Percentiles rank a stretch among this genome's conserved stretches.
These are phyloP conservation scores for Meriones psammophilus DNA, from an alignment of 2,797 vertebrate genomes.

Conservation along the genomic window DNA sequence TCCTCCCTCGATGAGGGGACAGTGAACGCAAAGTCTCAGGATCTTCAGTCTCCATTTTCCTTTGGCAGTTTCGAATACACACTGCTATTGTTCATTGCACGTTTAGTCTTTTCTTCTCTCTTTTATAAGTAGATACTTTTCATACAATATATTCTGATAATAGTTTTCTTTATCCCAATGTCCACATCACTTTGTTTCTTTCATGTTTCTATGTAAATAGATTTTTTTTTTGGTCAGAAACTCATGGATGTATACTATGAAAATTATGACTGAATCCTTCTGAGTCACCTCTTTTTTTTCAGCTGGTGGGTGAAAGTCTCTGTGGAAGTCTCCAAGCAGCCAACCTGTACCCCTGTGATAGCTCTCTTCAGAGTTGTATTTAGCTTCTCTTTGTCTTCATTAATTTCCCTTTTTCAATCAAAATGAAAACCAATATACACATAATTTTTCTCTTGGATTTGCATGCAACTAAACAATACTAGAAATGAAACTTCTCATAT, in stretches of 20 bases:
- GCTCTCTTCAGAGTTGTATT: neutral
- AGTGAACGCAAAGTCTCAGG: fast-evolving
- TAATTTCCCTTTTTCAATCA: neutral
- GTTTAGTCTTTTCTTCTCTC: neutral
- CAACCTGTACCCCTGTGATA: no score
- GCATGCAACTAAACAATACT: neutral
- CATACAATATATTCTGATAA: neutral
- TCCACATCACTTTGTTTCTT: neutral
- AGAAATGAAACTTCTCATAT: neutral
- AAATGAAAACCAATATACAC: neutral
- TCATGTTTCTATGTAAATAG: neutral
- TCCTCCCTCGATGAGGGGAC: neutral
- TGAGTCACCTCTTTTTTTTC: neutral
- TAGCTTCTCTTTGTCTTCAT: neutral
- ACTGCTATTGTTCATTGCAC: no score
- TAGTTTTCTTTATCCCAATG: no score
- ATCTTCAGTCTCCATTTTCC: neutral
- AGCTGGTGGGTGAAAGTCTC: neutral
- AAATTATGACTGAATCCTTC: neutral
- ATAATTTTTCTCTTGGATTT: neutral
- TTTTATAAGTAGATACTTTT: neutral
- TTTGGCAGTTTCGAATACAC: fast-evolving
- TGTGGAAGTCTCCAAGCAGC: neutral
- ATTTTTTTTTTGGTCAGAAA: neutral
- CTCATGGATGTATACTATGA: neutral